phyloP scores from a whole-genome alignment of 2,888 invertebrate genomes.

The Iselma pallidipennis region DNA sequence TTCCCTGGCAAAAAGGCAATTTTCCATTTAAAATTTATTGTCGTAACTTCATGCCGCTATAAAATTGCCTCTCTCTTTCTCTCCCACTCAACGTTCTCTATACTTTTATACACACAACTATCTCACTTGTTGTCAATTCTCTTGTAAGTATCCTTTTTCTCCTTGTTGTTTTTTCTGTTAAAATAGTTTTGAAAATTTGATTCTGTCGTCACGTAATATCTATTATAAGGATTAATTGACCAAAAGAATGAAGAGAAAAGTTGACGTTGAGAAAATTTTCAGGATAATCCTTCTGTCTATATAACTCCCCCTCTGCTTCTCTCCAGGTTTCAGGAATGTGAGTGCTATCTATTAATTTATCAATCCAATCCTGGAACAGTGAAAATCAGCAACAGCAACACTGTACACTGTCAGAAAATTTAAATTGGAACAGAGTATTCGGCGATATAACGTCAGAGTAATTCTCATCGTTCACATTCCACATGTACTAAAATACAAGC shows the following conservation, averaged over 20 bases:
- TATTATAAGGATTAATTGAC: too few relatives aligned
- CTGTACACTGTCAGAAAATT: constrained; percentile 3
- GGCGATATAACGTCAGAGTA: constrained; percentile 1
- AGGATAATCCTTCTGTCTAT: background rate
- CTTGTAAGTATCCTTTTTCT: too few relatives aligned
- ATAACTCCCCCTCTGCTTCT: too few relatives aligned
- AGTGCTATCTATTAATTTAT: background rate
- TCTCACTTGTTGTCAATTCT: too few relatives aligned
- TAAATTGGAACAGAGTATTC: constrained; percentile 1
- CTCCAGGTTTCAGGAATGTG: background rate
- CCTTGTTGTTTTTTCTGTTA: too few relatives aligned
- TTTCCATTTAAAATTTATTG: background rate
- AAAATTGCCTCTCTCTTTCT: too few relatives aligned
- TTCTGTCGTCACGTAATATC: too few relatives aligned
- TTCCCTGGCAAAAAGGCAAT: background rate
- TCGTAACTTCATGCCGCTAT: too few relatives aligned
- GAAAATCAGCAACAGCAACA: background rate
- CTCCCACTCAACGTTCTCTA: background rate
- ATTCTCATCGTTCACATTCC: background rate
- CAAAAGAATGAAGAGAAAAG: too few relatives aligned
- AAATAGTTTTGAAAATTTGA: too few relatives aligned
- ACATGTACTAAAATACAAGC: background rate
- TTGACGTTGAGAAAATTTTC: background rate
- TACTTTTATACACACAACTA: too few relatives aligned
- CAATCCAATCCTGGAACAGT: background rate